Base-by-base conservation (phyloP, 2,113 vertebrate genomes). In the Heterochromis multidens region DNA sequence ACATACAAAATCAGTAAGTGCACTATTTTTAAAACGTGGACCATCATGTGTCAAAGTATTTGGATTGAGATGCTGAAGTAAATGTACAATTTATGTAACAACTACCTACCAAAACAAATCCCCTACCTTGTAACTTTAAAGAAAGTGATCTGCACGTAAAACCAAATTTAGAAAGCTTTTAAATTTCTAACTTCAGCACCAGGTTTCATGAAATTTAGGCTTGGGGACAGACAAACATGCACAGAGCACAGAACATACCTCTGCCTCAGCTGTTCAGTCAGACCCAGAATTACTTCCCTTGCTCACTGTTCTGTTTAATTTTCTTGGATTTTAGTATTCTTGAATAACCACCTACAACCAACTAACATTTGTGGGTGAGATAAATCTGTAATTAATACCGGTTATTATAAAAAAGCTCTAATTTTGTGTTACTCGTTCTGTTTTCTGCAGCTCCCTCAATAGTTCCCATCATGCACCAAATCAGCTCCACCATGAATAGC, bases 401-500 rank as follows among this genome's bases (percentile, higher is more conserved):
- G 16, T 83, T 79, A 19, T 67, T 81, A 16, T 65, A 16, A 19
- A 78, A 52, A 67, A 79, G 9, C 29, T 17, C 29, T 91, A 16
- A 90, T 58, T 61, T 78, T 79, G 5, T 85, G 16, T 91, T 82
- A 63, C 49, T 81, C 0, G 19, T 57, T 96, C 95, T 88, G 63
- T 84, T 94, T 63, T 78, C 57, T 56, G 7, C 96, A 99, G 99
- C 98, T 81, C 99, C 99, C 49, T 99, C 99, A 87, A 98, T 97
- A 0, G 97, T 99, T 93, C 98, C 98, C 93, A 98, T 99, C 93
- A 99, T 99, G 98, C 99, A 99, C 95, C 99, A 99, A 95, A 98
- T 99, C 95, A 99, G 98, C 88, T 98, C 99, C 87, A 99, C 98
- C 3, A 99, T 99, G 99, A 97, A 97, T 87, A 99, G 97, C 96